These are phyloP conservation scores for Halisarca cf. caerulea DNA, from an alignment of 37 sponge, comb jelly and placozoan species.

Conservation along the genomic window DNA sequence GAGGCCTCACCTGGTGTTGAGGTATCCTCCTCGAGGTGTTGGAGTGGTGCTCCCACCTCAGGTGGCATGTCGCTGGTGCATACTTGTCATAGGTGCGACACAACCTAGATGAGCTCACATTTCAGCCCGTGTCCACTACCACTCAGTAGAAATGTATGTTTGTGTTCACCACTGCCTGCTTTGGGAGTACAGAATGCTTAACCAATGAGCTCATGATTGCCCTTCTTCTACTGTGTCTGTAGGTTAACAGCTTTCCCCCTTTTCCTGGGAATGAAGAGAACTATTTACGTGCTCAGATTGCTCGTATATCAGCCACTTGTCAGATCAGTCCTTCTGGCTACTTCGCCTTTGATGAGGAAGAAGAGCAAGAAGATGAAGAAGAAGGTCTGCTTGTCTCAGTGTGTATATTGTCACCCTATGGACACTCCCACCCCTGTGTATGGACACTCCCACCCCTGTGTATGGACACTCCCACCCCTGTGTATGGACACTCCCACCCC, in stretches of 20 bases:
- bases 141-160: no score
- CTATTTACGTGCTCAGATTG: conserved; percentile 96
- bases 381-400: conserved; percentile 28
- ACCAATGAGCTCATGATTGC: no score
- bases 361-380: conserved; percentile 89
- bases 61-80: no score
- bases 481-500: neutral
- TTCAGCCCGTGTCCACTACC: no score
- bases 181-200: no score
- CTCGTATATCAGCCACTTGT: conserved; percentile 91
- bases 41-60: no score
- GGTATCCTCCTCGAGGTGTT: no score
- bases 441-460: neutral
- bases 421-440: neutral
- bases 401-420: neutral
- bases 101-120: no score
- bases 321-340: conserved; percentile 90
- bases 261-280: conserved; percentile 94
- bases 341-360: conserved; percentile 87
- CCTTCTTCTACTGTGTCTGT: neutral
- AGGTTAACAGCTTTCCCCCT: conserved; percentile 85
- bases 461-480: no score
- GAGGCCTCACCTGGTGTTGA: no score
- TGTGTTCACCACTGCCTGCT: no score
- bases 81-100: no score